Evolutionary conservation across 2,888 invertebrate genomes (phyloP), one percentile per base, ranked within the genome.

Genomic region (Monopis laevigella): DNA sequence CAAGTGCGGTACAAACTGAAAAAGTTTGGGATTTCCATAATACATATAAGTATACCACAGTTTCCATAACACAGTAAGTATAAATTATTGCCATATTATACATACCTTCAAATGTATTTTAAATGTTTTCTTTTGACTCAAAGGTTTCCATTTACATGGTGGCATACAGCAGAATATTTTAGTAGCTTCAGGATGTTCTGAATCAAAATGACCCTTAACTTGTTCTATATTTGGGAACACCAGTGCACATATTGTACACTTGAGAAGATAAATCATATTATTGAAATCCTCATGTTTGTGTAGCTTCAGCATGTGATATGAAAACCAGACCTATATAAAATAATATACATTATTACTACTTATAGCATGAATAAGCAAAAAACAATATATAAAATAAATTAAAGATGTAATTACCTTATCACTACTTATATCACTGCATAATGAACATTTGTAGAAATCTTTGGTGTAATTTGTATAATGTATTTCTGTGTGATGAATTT

Each of bases 71-170:
- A n/a, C n/a, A n/a, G n/a, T n/a, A n/a, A n/a, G n/a, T n/a, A n/a
- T n/a, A n/a, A n/a, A n/a, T n/a, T n/a, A n/a, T n/a, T n/a, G n/a
- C n/a, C n/a, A n/a, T n/a, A n/a, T n/a, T n/a, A n/a, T n/a, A 12
- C 54, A 52, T 51, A 80, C 81, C 70, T 68, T 71, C 7, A 78
- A 53, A 63, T 82, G 82, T 13, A 74, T 49, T 46, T 68, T 69
- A 36, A 82, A 71, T 1, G 80, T 75, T 46, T 78, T 75, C 46
- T 59, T 56, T 27, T 74, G 70, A 43, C 69, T 65, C n/a, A 81
- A 54, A 1, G 78, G 78, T 41, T 63, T 71, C 43, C 64, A 73
- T 44, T 64, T 57, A 45, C 81, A 82, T 1, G 63, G 44, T 1
- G 66, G 70, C 14, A 80, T 47, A 0, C 70, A 69, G 45, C 81